Percentiles rank a stretch among this genome's conserved stretches.
Conservation (phyloP, 2,113 vertebrate genomes). For the Callocephalon fimbriatum region DNA sequence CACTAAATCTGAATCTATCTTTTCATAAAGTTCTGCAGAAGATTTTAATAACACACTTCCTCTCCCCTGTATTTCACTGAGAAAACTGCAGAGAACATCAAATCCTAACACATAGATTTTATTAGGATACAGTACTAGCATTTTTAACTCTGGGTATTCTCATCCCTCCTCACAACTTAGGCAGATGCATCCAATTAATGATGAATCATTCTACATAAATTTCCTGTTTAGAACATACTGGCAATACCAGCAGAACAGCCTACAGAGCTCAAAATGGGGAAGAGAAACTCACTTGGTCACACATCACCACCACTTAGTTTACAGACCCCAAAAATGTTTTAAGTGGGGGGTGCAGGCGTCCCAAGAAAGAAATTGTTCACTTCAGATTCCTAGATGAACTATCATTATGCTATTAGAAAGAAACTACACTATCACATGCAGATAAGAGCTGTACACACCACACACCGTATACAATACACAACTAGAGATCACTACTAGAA, state of each 20-base stretch:
- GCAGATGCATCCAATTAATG: conserved; percentile 60
- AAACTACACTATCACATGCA: background rate
- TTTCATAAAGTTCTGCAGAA: background rate
- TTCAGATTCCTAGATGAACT: background rate
- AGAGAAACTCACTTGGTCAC: background rate
- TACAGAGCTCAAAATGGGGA: background rate
- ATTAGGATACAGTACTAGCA: background rate
- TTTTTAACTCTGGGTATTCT: conserved; percentile 38
- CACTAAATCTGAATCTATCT: background rate
- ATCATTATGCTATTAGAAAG: background rate
- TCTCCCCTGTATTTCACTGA: background rate
- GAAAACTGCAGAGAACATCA: background rate
- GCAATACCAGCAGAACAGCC: background rate
- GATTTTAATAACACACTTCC: background rate
- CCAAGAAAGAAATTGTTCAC: background rate
- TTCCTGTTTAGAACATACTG: conserved; percentile 42
- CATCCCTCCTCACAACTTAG: conserved; percentile 29
- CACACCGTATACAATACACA: background rate
- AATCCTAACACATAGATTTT: background rate
- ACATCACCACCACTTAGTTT: background rate
- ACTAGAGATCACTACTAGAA: background rate
- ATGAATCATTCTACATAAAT: conserved; percentile 46
- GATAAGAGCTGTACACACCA: background rate
- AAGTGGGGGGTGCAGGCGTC: background rate
- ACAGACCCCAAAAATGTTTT: background rate